These are phyloP conservation scores for Rhingia campestris DNA, from an alignment of 2,888 invertebrate genomes.

Conservation along the genomic window DNA sequence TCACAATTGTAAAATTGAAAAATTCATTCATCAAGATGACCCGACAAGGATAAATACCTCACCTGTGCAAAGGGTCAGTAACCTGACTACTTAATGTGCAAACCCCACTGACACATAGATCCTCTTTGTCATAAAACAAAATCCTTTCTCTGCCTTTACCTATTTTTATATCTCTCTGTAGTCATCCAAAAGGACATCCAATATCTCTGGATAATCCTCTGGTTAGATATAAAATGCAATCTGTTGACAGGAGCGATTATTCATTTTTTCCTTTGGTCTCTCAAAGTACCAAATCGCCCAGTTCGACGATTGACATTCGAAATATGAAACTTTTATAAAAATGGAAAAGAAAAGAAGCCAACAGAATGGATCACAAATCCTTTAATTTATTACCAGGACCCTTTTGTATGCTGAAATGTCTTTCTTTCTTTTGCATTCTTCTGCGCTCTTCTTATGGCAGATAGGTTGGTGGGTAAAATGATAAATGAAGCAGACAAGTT, in stretches of 20 bases:
- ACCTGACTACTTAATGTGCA: conserved; percentile 19
- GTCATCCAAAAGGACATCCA: conserved; percentile 64
- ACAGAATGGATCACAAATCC: conserved; percentile 59
- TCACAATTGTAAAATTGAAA: conserved; percentile 4
- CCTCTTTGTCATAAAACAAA: conserved; percentile 30
- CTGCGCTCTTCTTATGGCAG: background rate
- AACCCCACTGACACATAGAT: background rate
- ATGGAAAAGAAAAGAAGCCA: conserved; percentile 10
- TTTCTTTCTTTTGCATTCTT: conserved; percentile 16
- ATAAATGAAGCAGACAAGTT: conserved; percentile 61
- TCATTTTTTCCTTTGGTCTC: conserved; percentile 47
- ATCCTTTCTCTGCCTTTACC: background rate
- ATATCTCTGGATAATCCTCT: conserved; percentile 66
- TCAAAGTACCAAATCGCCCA: background rate
- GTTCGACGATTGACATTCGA: conserved; percentile 59
- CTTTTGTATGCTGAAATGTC: conserved; percentile 53
- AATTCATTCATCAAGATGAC: conserved; percentile 18
- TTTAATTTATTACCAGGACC: conserved; percentile 65
- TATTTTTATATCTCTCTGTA: conserved; percentile 20
- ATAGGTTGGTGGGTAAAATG: conserved; percentile 25
- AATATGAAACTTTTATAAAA: conserved; percentile 60
- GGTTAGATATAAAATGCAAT: conserved; percentile 71
- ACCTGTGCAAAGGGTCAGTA: conserved; percentile 23
- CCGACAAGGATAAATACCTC: background rate
- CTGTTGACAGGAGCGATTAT: conserved; percentile 70